Percentiles rank a stretch among this genome's conserved stretches.
phyloP scores from a whole-genome alignment of 1,140 invertebrate genomes.

The Sycobia sp. region DNA sequence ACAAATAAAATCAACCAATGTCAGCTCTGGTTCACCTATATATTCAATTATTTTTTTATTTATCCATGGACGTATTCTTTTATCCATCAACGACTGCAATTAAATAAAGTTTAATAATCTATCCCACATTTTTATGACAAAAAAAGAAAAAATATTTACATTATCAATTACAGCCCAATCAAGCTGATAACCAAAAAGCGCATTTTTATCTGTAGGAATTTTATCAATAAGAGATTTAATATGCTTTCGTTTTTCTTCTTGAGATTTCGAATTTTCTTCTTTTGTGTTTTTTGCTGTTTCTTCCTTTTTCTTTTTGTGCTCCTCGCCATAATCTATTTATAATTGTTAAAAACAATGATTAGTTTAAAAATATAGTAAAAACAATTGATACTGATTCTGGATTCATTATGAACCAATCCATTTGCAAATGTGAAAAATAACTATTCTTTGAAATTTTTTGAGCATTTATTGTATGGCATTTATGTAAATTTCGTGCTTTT shows the following conservation, averaged over 20 bases:
- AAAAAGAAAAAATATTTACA: conserved; percentile 57
- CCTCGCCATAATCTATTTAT: conserved; percentile 70
- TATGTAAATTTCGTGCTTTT: too few relatives aligned
- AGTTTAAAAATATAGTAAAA: too few relatives aligned
- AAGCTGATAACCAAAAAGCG: conserved; percentile 91
- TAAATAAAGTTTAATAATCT: background rate
- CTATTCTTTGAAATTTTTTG: too few relatives aligned
- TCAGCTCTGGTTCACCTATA: conserved; percentile 98
- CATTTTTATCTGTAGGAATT: conserved; percentile 96
- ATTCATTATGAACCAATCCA: too few relatives aligned
- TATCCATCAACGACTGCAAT: conserved; percentile 85
- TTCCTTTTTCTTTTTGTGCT: conserved; percentile 66
- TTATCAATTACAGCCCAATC: conserved; percentile 89
- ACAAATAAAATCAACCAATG: conserved; percentile 97
- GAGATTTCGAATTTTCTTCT: conserved; percentile 73
- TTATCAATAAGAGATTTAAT: conserved; percentile 97
- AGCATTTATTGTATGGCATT: too few relatives aligned
- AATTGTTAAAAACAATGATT: conserved; percentile 1
- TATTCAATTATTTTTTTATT: conserved; percentile 99
- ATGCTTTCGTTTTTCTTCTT: conserved; percentile 94
- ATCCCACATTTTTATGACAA: conserved; percentile 5
- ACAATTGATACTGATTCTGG: too few relatives aligned
- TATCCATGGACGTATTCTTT: conserved; percentile 97
- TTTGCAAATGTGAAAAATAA: too few relatives aligned
- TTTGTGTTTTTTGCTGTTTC: conserved; percentile 68